A percentile compares a stretch with the other conserved stretches of the same genome.
Evolutionary conservation across 2,797 vertebrate species (phyloP).

Genomic region (Mus caroli): DNA sequence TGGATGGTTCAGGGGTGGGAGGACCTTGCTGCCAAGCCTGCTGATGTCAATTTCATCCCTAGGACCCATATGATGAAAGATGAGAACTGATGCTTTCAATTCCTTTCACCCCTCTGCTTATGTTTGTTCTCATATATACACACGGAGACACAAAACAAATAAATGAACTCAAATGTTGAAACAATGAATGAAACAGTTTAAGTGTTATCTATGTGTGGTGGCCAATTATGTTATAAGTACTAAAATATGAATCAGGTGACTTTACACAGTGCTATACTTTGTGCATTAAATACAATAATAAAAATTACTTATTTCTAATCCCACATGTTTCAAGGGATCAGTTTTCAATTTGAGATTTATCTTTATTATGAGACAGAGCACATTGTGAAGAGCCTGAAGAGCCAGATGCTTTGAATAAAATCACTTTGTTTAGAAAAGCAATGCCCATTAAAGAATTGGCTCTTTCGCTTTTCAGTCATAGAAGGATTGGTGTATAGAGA

Average conservation of each 20-base stretch:
- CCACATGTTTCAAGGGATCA: not conserved
- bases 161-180: not conserved
- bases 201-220: not conserved
- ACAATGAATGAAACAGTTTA: not conserved
- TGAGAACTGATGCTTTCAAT: not conserved
- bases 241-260: not conserved
- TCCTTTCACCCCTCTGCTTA: not conserved
- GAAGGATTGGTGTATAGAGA: not conserved
- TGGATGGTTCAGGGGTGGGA: too few species aligned
- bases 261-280: not conserved
- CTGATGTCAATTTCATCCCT: not conserved
- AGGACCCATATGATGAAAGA: not conserved
- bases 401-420: not conserved
- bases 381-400: not conserved
- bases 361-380: not conserved
- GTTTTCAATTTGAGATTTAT: not conserved
- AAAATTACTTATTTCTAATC: not conserved
- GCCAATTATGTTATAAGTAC: not conserved
- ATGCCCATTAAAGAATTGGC: not conserved
- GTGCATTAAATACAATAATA: not conserved
- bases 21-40: not conserved
- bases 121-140: not conserved
- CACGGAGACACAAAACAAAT: not conserved
- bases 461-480: not conserved
- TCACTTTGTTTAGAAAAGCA: constrained; percentile 47